Conservation (phyloP, 2,888 invertebrate species). For the Tenthredo amoena region DNA sequence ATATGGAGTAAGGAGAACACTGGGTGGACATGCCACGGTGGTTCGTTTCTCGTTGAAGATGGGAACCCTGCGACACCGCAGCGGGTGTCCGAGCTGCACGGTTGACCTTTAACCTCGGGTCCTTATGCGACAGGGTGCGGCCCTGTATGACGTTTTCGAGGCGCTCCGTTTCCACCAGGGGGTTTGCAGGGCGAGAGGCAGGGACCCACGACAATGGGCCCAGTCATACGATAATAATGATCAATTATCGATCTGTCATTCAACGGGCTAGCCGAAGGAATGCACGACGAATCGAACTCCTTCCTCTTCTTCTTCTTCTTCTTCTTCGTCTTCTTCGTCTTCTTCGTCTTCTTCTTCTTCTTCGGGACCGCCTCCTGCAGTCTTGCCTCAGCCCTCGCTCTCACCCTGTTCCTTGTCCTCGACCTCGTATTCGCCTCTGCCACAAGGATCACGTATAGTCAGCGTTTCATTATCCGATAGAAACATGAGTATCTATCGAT, state of each 20-base stretch:
- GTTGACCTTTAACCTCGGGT: slow-evolving; percentile 69
- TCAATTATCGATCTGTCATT: slow-evolving; percentile 77
- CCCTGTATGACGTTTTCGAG: slow-evolving; percentile 64
- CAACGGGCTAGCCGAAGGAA: slow-evolving; percentile 71
- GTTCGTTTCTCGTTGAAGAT: slow-evolving; percentile 38
- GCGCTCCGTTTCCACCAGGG: slow-evolving; percentile 53
- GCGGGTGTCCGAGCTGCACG: slow-evolving; percentile 71
- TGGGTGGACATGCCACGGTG: slow-evolving; percentile 13
- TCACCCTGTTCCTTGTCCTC: slow-evolving; percentile 29
- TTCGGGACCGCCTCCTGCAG: slow-evolving; percentile 55
- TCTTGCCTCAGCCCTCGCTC: slow-evolving; percentile 2
- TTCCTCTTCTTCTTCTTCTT: slow-evolving; percentile 59
- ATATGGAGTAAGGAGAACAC: slow-evolving; percentile 43
- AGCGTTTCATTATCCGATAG: slow-evolving; percentile 60
- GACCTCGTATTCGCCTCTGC: not conserved
- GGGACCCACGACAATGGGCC: slow-evolving; percentile 69
- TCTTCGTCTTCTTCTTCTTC: slow-evolving; percentile 52
- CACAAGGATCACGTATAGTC: slow-evolving; percentile 60
- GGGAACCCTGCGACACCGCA: slow-evolving; percentile 70
- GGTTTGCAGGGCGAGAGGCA: slow-evolving; percentile 61
- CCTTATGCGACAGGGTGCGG: slow-evolving; percentile 71
- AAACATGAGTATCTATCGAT: slow-evolving; percentile 7
- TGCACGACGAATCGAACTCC: slow-evolving; percentile 73
- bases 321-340: slow-evolving; percentile 63
- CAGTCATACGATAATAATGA: slow-evolving; percentile 75